These are phyloP conservation scores for Mus spretus DNA, from an alignment of 2,797 vertebrate species.

Conservation along the genomic window DNA sequence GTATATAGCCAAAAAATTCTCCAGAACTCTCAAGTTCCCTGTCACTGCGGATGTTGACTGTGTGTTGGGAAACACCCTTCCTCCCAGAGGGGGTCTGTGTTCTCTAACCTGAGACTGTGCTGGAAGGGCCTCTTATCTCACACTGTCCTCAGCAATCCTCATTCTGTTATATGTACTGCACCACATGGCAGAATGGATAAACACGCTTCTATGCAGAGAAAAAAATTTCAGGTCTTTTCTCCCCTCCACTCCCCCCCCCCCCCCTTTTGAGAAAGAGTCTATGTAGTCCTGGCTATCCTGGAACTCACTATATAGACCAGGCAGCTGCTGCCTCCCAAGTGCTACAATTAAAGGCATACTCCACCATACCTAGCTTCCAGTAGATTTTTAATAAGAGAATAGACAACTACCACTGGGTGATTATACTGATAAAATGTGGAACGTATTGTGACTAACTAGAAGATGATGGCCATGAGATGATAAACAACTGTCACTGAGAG, in stretches of 20 bases:
- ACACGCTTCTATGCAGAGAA: not conserved
- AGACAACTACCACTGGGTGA: not conserved
- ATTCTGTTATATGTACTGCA: not conserved
- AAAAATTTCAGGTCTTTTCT: not conserved
- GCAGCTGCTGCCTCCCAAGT: not conserved
- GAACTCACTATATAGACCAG: not conserved
- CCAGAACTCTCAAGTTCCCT: not conserved
- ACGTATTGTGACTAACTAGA: not conserved
- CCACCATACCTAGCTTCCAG: not conserved
- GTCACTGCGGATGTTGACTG: not conserved
- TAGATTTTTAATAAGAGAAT: not conserved
- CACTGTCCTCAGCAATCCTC: not conserved
- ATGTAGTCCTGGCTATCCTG: not conserved
- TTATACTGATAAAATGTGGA: not conserved
- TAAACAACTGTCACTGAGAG: not conserved
- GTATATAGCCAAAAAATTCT: not conserved
- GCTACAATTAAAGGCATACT: not conserved
- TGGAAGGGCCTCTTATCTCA: not conserved
- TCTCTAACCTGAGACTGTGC: not conserved
- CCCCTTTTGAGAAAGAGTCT: not conserved
- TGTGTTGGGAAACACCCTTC: not conserved
- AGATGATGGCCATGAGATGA: not conserved
- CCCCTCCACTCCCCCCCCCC: too few species aligned
- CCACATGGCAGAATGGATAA: not conserved
- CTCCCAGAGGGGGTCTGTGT: not conserved